Percentiles rank a stretch among this genome's conserved stretches.
Conservation (phyloP, 2,797 vertebrate genomes). For the Myotis pilosus region DNA sequence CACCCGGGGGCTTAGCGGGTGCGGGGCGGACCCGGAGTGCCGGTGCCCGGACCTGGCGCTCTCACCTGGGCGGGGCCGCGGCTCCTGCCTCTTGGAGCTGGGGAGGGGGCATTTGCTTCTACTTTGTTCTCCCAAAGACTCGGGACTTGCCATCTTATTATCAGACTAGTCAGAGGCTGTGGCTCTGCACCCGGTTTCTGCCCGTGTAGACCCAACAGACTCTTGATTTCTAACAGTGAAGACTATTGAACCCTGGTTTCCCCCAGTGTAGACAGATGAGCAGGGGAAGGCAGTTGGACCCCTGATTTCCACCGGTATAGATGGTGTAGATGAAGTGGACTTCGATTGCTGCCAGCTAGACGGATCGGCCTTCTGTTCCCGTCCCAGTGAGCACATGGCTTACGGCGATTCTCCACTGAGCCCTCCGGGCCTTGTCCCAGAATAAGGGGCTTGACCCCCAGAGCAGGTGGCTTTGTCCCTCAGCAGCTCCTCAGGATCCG, state of each 20-base stretch:
- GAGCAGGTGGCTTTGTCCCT: background rate
- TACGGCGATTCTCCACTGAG: background rate
- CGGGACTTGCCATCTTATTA: background rate
- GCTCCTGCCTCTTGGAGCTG: background rate
- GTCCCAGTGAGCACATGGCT: background rate
- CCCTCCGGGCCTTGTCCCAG: background rate
- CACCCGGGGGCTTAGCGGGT: too few relatives aligned
- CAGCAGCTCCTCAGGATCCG: background rate
- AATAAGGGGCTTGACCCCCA: background rate
- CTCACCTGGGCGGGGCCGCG: background rate
- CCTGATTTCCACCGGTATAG: too few relatives aligned
- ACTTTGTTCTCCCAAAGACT: background rate
- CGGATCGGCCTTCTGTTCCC: background rate
- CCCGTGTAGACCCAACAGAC: background rate
- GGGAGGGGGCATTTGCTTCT: background rate
- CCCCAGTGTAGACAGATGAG: background rate
- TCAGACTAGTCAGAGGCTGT: background rate
- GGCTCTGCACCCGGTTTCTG: background rate
- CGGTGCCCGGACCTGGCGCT: background rate
- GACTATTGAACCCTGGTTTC: background rate
- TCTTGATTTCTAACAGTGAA: background rate
- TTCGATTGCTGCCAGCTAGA: background rate
- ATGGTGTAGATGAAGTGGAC: background rate
- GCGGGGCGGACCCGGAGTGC: background rate
- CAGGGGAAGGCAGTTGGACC: background rate